Conservation (phyloP, 2,113 vertebrate species). For the Caracal caracal region DNA sequence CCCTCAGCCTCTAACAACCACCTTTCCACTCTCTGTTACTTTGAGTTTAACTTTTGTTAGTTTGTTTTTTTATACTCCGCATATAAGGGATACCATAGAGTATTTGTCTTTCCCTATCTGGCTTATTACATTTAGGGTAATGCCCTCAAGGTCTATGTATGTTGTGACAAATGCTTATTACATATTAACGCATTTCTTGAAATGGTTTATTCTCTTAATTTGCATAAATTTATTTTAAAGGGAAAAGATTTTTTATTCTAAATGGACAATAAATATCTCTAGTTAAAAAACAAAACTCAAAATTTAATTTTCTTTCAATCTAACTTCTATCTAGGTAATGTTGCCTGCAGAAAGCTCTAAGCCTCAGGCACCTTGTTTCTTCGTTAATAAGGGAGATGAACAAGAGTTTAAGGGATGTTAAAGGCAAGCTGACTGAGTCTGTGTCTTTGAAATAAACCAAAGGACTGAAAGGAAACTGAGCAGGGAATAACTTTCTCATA, state of each 20-base stretch:
- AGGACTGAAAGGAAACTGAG: background rate
- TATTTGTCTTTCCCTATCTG: background rate
- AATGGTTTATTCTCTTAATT: background rate
- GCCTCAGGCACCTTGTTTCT: background rate
- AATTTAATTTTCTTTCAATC: background rate
- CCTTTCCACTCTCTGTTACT: background rate
- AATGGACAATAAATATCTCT: background rate
- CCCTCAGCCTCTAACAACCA: background rate
- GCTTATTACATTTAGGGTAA: background rate
- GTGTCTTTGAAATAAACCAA: constrained; percentile 21
- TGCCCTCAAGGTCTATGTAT: background rate
- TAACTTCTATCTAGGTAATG: background rate
- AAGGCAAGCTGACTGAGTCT: background rate
- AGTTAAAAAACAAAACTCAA: background rate
- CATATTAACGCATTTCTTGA: background rate
- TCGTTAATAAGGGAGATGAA: background rate
- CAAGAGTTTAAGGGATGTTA: background rate
- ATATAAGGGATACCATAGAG: background rate
- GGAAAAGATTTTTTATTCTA: background rate
- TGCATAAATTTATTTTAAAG: background rate
- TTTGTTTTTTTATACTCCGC: background rate
- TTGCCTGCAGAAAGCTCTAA: background rate
- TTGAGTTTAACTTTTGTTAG: background rate
- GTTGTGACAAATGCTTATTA: background rate
- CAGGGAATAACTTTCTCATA: background rate